Evolutionary conservation across 2,113 vertebrate genomes (phyloP).

Genomic region (Enhydra lutris): DNA sequence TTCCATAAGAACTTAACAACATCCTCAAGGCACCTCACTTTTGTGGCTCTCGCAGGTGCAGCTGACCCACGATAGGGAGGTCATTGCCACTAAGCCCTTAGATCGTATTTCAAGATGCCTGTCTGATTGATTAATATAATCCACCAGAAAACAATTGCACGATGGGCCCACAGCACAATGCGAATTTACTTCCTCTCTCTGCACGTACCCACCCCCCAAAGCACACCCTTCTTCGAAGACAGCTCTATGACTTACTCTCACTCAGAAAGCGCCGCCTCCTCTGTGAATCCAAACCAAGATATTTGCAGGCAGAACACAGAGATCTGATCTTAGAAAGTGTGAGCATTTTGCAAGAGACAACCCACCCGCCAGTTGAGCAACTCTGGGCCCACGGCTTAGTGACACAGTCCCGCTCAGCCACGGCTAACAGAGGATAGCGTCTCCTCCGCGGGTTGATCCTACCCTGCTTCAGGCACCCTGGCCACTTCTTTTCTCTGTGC

Average conservation of each 20-base stretch:
- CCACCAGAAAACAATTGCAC: neutral
- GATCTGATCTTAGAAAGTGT: constrained; percentile 34
- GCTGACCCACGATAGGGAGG: constrained; percentile 1
- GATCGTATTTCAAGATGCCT: constrained; percentile 22
- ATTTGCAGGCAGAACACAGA: constrained; percentile 51
- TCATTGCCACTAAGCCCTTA: neutral
- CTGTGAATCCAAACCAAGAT: constrained; percentile 37
- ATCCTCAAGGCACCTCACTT: neutral
- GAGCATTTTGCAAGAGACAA: constrained; percentile 45
- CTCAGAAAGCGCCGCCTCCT: neutral
- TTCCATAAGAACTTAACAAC: neutral
- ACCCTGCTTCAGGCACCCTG: neutral
- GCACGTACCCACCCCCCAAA: neutral
- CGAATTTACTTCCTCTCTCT: neutral
- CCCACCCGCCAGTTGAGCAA: constrained; percentile 3
- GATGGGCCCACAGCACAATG: neutral
- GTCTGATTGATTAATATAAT: constrained; percentile 26
- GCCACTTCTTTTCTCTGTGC: constrained; percentile 25
- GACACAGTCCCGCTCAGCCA: constrained; percentile 37
- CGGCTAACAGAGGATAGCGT: neutral
- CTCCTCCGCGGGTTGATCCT: constrained; percentile 31
- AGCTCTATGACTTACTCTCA: constrained; percentile 58
- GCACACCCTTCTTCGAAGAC: neutral
- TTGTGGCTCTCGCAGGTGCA: neutral
- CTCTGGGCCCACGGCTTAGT: constrained; percentile 39